Evolutionary conservation across 2,797 vertebrate species (phyloP).

Genomic region (Sphaeramia orbicularis): DNA sequence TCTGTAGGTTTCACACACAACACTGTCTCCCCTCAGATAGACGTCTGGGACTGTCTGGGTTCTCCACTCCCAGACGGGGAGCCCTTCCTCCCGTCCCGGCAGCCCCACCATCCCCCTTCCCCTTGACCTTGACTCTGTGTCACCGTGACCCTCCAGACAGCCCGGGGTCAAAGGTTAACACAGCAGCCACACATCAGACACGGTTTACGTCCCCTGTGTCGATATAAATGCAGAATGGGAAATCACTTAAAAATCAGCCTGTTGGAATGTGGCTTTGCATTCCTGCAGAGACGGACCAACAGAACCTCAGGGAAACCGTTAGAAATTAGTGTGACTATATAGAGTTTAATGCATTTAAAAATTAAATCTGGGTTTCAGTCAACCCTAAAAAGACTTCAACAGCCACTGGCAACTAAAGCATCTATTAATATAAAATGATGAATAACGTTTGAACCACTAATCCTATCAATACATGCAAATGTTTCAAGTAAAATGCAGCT

Average conservation of each 20-base stretch:
- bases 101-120: constrained; percentile 50
- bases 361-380: no score
- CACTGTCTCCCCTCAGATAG: constrained; percentile 61
- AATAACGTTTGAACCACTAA: no score
- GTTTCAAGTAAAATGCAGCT: no score
- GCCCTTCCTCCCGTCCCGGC: constrained; percentile 66
- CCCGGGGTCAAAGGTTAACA: constrained; percentile 82
- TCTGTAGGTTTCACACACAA: constrained; percentile 57
- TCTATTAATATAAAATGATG: no score
- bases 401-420: no score
- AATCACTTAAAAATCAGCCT: constrained; percentile 69
- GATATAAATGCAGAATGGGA: constrained; percentile 72
- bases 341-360: background rate
- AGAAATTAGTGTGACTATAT: background rate
- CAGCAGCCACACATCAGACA: constrained; percentile 82
- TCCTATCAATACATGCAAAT: no score
- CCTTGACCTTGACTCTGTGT: constrained; percentile 82
- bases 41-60: constrained; percentile 83
- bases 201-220: constrained; percentile 72
- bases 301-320: background rate
- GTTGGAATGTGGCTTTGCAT: constrained; percentile 80
- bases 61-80: constrained; percentile 78
- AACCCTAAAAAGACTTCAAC: no score
- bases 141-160: constrained; percentile 79
- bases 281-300: constrained; percentile 63